Evolutionary conservation across 1,140 invertebrate species (phyloP), one percentile per base, ranked within the genome.

Genomic region (Drosophila pruinosa): DNA sequence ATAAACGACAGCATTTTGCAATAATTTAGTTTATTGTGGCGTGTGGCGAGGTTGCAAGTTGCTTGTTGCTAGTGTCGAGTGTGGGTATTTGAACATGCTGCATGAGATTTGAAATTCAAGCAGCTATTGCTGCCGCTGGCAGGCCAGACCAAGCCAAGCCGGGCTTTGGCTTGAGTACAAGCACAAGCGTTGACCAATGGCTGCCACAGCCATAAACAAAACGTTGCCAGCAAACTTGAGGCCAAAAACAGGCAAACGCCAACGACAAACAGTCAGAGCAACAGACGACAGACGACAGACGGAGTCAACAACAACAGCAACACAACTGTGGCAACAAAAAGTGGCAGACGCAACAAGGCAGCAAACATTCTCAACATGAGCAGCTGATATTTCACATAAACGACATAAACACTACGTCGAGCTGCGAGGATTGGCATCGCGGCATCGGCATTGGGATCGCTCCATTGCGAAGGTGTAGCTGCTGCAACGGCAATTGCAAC

Each of bases 301-400:
- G 31, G 4, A 10, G 28, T 10, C 34, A 75, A 54, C 61, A 72
- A 58, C 70, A 61, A 36, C 64, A 74, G 7, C 64, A 71, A 41
- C 67, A 70, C 62, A 77, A 63, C 62, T 67, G 59, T 74, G 59
- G 38, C 68, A 59, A 71, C 70, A 72, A 80, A 77, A 85, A 72
- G 73, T 86, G 76, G 76, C 82, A 78, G 81, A 76, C 77, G 76
- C 72, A 80, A 80, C 73, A 68, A 79, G 80, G 71, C 78, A 88
- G 74, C 65, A 77, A 78, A 75, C 82, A 88, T 86, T 88, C 82
- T 88, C 82, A 72, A 86, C 82, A 86, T 86, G 82, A 89, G 85
- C 85, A 89, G 80, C 86, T 89, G 86, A 89, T 89, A 89, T 89
- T 89, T 89, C 85, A 89, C 80, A 75, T 81, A 81, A 82, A 85